A percentile compares a stretch with the other conserved stretches of the same genome.
Conservation (phyloP, 2,113 vertebrate genomes). For the Falco punctatus region DNA sequence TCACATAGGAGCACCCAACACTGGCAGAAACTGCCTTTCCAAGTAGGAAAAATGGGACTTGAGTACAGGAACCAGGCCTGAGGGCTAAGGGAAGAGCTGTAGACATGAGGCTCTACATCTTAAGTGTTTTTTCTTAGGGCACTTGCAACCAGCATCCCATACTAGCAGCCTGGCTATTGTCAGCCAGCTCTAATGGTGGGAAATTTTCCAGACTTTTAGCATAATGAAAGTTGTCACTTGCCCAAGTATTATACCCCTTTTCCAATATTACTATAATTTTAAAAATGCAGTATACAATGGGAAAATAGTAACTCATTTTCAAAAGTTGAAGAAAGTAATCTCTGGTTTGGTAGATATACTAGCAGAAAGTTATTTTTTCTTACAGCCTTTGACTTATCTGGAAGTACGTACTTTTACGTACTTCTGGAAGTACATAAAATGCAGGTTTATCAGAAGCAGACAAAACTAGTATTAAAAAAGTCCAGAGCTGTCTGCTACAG, state of each 20-base stretch:
- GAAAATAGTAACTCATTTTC: background rate
- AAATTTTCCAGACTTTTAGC: background rate
- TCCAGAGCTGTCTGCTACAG: background rate
- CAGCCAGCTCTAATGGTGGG: background rate
- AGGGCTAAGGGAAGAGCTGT: background rate
- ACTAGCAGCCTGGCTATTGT: background rate
- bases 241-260: background rate
- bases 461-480: background rate
- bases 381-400: background rate
- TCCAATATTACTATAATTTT: background rate
- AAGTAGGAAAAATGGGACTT: background rate
- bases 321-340: background rate
- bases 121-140: background rate
- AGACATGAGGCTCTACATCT: background rate
- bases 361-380: background rate
- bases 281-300: background rate
- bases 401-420: background rate
- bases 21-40: background rate
- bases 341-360: background rate
- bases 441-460: background rate
- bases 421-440: background rate
- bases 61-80: background rate
- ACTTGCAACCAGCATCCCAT: background rate
- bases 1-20: background rate
- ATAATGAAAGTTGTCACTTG: background rate